phyloP scores from a whole-genome alignment of 2,113 vertebrate genomes.

The Peromyscus leucopus region DNA sequence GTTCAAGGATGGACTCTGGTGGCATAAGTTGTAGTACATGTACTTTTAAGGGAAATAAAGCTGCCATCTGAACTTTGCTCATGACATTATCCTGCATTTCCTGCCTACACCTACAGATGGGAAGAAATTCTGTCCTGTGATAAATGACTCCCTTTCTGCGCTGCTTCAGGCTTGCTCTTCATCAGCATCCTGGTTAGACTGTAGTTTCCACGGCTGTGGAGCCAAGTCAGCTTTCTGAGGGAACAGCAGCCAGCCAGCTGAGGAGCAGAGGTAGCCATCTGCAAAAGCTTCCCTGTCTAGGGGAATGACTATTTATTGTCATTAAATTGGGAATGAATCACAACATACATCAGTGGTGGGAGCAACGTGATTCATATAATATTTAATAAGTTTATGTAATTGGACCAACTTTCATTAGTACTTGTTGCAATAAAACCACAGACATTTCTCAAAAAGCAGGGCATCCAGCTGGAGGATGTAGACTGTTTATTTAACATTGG shows the following conservation, averaged over 20 bases:
- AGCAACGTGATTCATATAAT: constrained; percentile 80
- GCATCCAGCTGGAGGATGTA: constrained; percentile 77
- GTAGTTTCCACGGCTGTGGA: not conserved
- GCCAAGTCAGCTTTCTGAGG: constrained; percentile 72
- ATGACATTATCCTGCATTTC: not conserved
- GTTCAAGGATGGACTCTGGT: not conserved
- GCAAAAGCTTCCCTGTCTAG: constrained; percentile 65
- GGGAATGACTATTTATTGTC: constrained; percentile 75
- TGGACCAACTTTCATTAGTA: constrained; percentile 79
- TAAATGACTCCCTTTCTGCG: constrained; percentile 2
- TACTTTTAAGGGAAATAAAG: not conserved
- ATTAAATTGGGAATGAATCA: constrained; percentile 46
- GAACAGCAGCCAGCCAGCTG: constrained; percentile 63
- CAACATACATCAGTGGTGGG: constrained; percentile 45
- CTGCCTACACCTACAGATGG: not conserved
- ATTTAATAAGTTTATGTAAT: constrained; percentile 81
- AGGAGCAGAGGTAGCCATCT: constrained; percentile 74
- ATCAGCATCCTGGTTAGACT: constrained; percentile 52
- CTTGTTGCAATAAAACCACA: constrained; percentile 80
- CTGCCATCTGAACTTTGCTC: constrained; percentile 2
- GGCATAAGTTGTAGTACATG: not conserved
- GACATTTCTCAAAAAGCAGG: constrained; percentile 75
- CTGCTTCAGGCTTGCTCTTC: constrained; percentile 38
- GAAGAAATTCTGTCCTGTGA: constrained; percentile 19
- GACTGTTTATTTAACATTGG: constrained; percentile 65